Evolutionary conservation across 1,140 invertebrate species (phyloP), one percentile per base, ranked within the genome.

Genomic region (Caenorhabditis brenneri): DNA sequence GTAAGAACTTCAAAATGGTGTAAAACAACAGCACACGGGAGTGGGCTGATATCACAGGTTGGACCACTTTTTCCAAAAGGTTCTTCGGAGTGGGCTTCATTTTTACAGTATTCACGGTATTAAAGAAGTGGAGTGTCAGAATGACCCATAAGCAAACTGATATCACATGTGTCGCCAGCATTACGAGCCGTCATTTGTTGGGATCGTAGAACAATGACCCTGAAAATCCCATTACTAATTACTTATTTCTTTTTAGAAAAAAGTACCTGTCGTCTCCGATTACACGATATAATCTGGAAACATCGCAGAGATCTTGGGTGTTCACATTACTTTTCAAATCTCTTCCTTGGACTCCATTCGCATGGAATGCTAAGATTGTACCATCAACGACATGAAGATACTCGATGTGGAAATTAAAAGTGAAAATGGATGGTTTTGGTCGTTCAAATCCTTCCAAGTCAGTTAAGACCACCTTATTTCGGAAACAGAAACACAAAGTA

Each of bases 231-330:
- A n/a, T 27, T 55, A n/a, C 15, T 2, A 55, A 27, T 22, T 5
- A 4, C n/a, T n/a, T n/a, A n/a, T n/a, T n/a, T n/a, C n/a, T n/a
- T n/a, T n/a, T 55, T 5, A 55, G 10, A 55, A 29, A 29, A 27
- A 27, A 10, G 24, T 24, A 86, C 85, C 82, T 82, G 46, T 87
- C 86, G 39, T 74, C 51, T 19, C 86, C 86, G 16, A 86, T 83
- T 1, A 87, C 84, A 24, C 79, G 27, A 65, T 87, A 87, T 1
- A 84, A 27, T 36, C 58, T 24, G 12, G 74, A 81, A 19, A 42
- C 81, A 78, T 87, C 86, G n/a, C 36, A 74, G 1, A 87, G 81
- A 51, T 87, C 85, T 55, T 87, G 86, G n/a, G 86, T 87, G 31
- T 65, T 33, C 19, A 80, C 27, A 33, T 85, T 78, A 5, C 16